Conservation (phyloP, 2,797 vertebrate genomes). For the Hozukius guyotensis region DNA sequence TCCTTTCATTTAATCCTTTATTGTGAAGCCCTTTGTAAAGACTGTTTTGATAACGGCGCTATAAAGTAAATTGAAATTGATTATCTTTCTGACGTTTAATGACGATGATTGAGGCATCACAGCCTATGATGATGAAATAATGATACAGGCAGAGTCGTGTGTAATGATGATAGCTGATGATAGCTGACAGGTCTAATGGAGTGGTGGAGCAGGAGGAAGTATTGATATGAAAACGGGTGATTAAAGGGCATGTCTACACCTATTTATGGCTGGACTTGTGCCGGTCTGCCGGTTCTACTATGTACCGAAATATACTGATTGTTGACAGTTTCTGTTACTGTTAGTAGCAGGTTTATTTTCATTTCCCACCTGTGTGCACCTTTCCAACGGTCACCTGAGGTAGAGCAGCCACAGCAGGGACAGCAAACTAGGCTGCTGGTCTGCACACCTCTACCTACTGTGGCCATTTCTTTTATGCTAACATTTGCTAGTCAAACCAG, state of each 20-base stretch:
- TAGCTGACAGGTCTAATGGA: not conserved
- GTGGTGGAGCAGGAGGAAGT: not conserved
- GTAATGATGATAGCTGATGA: slow-evolving; percentile 14
- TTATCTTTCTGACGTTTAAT: not conserved
- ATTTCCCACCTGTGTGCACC: not conserved
- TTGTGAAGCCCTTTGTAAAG: not conserved
- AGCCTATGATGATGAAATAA: slow-evolving; percentile 12
- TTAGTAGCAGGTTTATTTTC: not conserved
- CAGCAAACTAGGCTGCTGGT: not conserved
- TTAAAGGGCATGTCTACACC: not conserved
- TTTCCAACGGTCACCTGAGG: not conserved
- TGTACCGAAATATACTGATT: not conserved
- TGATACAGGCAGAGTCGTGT: not conserved
- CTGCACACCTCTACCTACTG: not conserved
- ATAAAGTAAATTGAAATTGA: not conserved
- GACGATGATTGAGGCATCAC: not conserved
- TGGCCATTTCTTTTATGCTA: not conserved
- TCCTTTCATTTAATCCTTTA: not conserved
- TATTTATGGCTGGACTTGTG: not conserved
- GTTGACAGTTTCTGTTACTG: not conserved
- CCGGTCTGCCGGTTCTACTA: not conserved
- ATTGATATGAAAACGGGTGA: not conserved
- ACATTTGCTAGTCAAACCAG: not conserved
- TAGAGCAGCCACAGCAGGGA: not conserved
- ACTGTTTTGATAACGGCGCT: not conserved